Percentiles rank a stretch among this genome's conserved stretches.
Evolutionary conservation across 2,797 vertebrate species (phyloP).

Genomic region (Eulemur coronatus): DNA sequence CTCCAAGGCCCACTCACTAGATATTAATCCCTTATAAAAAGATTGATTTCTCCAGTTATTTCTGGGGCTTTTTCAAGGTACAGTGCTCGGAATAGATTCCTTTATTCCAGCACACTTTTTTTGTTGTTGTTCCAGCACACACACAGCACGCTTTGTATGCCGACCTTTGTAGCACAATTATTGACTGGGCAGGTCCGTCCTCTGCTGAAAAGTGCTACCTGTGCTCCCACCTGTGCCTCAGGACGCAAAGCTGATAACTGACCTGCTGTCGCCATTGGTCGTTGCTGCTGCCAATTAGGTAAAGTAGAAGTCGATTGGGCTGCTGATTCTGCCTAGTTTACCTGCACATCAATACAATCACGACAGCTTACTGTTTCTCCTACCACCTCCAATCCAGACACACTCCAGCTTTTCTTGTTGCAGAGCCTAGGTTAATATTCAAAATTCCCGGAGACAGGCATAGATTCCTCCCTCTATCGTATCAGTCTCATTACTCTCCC

Average conservation of each 20-base stretch:
- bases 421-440: neutral
- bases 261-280: neutral
- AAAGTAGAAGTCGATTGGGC: rapidly evolving
- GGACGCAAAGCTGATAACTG: neutral
- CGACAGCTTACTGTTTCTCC: neutral
- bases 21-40: neutral
- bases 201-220: neutral
- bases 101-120: neutral
- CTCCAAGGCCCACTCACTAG: neutral
- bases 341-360: neutral
- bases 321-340: neutral
- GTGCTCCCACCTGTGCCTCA: rapidly evolving
- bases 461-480: neutral
- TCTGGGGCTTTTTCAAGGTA: neutral
- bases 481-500: neutral
- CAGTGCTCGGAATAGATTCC: neutral
- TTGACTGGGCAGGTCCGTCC: neutral
- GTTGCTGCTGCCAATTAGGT: neutral
- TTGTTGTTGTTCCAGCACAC: neutral
- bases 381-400: neutral
- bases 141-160: neutral
- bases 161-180: rapidly evolving
- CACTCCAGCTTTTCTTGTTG: neutral
- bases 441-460: neutral
- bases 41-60: neutral